Conservation (phyloP, 2,113 vertebrate species). For the Uropsilus gracilis region DNA sequence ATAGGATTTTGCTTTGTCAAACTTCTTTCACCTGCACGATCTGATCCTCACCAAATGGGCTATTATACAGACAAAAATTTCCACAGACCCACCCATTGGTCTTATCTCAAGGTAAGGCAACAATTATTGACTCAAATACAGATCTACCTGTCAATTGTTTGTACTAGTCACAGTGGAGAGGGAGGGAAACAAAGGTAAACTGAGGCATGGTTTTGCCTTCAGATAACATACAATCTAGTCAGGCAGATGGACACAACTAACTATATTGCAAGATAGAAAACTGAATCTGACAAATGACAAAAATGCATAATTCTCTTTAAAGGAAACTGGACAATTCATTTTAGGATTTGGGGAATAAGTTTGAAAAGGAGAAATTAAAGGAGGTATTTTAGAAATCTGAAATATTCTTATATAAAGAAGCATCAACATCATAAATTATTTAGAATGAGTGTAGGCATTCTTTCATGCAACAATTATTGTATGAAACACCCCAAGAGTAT, state of each 20-base stretch:
- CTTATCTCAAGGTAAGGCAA: not conserved
- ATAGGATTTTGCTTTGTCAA: not conserved
- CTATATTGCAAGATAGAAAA: not conserved
- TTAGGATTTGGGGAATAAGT: not conserved
- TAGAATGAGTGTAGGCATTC: not conserved
- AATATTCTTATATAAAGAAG: conserved; percentile 31
- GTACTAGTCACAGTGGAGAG: not conserved
- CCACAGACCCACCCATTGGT: not conserved
- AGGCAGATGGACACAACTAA: not conserved
- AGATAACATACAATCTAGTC: not conserved
- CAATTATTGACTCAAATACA: not conserved
- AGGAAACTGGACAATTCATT: not conserved
- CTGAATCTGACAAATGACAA: not conserved
- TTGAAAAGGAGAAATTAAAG: conserved; percentile 28
- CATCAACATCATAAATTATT: not conserved
- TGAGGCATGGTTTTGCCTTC: not conserved
- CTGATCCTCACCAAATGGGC: not conserved
- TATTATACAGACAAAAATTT: not conserved
- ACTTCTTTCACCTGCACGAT: not conserved
- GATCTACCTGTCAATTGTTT: not conserved
- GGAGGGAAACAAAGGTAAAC: not conserved
- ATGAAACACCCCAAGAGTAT: not conserved
- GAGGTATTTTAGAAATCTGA: conserved; percentile 23
- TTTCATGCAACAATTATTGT: not conserved
- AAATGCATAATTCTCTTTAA: not conserved